Evolutionary conservation across 2,888 invertebrate genomes (phyloP), one percentile per base, ranked within the genome.

Genomic region (Zonitis immaculata): DNA sequence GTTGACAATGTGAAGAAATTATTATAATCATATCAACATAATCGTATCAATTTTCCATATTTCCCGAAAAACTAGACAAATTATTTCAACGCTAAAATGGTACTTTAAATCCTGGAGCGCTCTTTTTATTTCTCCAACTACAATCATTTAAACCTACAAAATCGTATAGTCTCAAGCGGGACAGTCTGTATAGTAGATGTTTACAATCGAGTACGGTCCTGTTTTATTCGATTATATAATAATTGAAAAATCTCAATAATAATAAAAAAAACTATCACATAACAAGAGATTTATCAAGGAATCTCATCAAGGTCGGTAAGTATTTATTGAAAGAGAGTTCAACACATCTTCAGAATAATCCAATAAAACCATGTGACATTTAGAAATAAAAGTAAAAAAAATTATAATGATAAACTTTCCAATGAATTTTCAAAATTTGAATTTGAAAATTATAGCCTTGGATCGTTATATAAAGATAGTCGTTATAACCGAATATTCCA

Each of bases 301-400:
- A 49, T 45, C 48, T 44, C 28, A 53, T 45, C 52, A 53, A 53
- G 52, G 52, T 14, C 52, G 52, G 48, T 48, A 30, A 44, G 18
- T 52, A 52, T 52, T 52, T 27, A 18, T n/a, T n/a, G n/a, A n/a
- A n/a, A n/a, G n/a, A 48, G 42, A 39, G 48, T 44, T 52, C 48
- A 45, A 44, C 52, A 14, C 45, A 28, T 45, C 45, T 45, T 45
- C 22, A 48, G 18, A 1, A 22, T 18, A 16, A 18, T 20, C 11
- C 26, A 28, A 49, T 45, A 44, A 44, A 44, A 44, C 45, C 42
- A 45, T 52, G 44, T 52, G 52, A 48, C 32, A 53, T 49, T 49
- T 49, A 45, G 7, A 28, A 53, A 42, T 22, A 20, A n/a, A 35
- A 35, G 1, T 16, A 2, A 8, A 11, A 22, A 22, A 22, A 8